Conservation (phyloP, 2,888 invertebrate genomes). For the Phlogophora meticulosa region DNA sequence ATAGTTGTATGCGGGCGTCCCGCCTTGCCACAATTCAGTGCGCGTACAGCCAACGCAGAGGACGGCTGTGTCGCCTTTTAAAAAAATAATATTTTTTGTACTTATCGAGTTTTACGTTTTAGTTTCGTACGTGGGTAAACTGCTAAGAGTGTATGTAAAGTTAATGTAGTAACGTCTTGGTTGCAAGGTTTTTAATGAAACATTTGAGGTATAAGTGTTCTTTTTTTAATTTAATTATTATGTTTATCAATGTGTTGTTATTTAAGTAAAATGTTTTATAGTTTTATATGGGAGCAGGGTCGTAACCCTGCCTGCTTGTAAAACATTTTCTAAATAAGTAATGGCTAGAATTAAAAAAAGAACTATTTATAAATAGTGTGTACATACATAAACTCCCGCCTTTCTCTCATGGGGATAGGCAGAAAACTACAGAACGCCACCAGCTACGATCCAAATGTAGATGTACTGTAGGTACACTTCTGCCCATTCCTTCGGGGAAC, state of each 20-base stretch:
- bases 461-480: too few species aligned
- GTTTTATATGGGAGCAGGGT: conserved; percentile 34
- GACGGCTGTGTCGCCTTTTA: conserved; percentile 28
- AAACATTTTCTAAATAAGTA: too few species aligned
- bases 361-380: too few species aligned
- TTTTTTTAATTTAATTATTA: conserved; percentile 13
- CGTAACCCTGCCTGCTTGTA: too few species aligned
- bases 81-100: background rate
- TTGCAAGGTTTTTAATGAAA: conserved; percentile 11
- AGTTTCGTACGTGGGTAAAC: conserved; percentile 12
- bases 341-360: too few species aligned
- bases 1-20: conserved; percentile 9
- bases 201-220: conserved; percentile 7
- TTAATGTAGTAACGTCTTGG: background rate
- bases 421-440: too few species aligned
- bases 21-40: conserved; percentile 28
- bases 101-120: conserved; percentile 8
- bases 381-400: too few species aligned
- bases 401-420: too few species aligned
- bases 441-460: too few species aligned
- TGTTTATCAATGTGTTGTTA: conserved; percentile 11
- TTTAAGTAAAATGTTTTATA: background rate
- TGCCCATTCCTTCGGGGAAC: too few species aligned
- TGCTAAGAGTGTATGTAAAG: conserved; percentile 8
- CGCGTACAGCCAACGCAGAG: conserved; percentile 8